Percentiles rank a stretch among this genome's conserved stretches.
Conservation (phyloP, 2,888 invertebrate genomes). For the Scotopteryx bipunctaria region DNA sequence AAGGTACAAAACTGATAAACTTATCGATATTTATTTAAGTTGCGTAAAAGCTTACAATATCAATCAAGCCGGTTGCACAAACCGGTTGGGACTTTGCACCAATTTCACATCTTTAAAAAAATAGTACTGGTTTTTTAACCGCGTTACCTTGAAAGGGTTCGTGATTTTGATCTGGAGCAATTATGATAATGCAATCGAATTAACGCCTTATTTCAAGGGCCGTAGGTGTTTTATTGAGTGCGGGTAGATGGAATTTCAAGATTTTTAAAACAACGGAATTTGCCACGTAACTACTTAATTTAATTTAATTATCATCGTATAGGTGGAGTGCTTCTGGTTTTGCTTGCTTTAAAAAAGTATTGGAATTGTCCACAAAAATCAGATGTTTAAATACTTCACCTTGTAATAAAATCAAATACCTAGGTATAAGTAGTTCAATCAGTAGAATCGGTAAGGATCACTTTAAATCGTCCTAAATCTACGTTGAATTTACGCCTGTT, state of each 20-base stretch:
- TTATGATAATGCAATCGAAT: slow-evolving; percentile 6
- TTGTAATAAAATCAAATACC: too few relatives aligned
- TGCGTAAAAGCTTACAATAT: slow-evolving; percentile 4
- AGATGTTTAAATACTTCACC: too few relatives aligned
- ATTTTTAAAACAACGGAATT: slow-evolving; percentile 17
- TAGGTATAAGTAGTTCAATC: too few relatives aligned
- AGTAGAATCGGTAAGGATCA: too few relatives aligned
- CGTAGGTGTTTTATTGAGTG: neutral
- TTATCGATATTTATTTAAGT: neutral
- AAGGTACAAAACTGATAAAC: too few relatives aligned
- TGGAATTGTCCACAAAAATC: too few relatives aligned
- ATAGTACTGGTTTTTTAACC: slow-evolving; percentile 16
- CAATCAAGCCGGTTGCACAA: neutral
- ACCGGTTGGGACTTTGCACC: slow-evolving; percentile 11
- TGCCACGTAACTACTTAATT: neutral
- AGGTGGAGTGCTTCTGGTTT: slow-evolving; percentile 10
- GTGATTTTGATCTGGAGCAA: slow-evolving; percentile 13
- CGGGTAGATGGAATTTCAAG: slow-evolving; percentile 24
- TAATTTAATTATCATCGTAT: slow-evolving; percentile 1
- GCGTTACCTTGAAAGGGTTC: slow-evolving; percentile 17
- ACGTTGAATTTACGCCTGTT: too few relatives aligned
- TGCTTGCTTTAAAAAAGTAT: too few relatives aligned
- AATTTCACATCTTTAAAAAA: slow-evolving; percentile 17
- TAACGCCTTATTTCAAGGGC: slow-evolving; percentile 5
- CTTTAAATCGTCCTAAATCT: too few relatives aligned